Conservation (phyloP, 2,113 vertebrate species). For the Brienomyrus brachyistius region DNA sequence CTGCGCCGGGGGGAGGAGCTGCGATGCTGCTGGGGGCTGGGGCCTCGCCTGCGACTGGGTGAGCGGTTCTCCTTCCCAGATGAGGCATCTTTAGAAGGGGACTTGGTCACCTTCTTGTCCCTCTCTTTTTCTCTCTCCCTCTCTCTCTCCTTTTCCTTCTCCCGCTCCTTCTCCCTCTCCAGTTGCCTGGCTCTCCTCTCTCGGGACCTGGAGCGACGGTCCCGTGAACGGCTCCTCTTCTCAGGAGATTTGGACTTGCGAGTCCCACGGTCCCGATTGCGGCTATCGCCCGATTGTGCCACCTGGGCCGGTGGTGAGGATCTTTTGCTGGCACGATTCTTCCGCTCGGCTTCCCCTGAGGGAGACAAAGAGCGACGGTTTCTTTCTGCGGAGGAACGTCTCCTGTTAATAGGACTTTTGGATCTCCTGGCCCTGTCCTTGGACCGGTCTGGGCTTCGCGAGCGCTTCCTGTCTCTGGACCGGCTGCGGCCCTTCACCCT, state of each 20-base stretch:
- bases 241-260: slow-evolving; percentile 43
- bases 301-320: background rate
- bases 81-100: slow-evolving; percentile 91
- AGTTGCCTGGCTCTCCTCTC: slow-evolving; percentile 12
- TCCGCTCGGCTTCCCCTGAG: background rate
- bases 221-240: slow-evolving; percentile 63
- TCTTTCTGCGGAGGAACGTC: slow-evolving; percentile 13
- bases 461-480: slow-evolving; percentile 21
- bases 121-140: slow-evolving; percentile 8
- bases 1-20: slow-evolving; percentile 79
- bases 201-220: slow-evolving; percentile 18
- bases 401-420: slow-evolving; percentile 27
- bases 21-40: slow-evolving; percentile 65
- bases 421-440: slow-evolving; percentile 20
- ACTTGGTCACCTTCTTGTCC: slow-evolving; percentile 78
- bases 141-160: background rate
- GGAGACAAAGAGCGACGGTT: slow-evolving; percentile 10
- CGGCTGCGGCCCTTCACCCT: slow-evolving; percentile 9
- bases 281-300: background rate
- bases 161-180: slow-evolving; percentile 10
- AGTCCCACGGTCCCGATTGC: slow-evolving; percentile 11
- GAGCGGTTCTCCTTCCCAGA: slow-evolving; percentile 96
- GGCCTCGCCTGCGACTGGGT: slow-evolving; percentile 69
- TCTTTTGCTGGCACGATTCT: background rate
- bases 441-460: slow-evolving; percentile 22